Base-by-base conservation (phyloP, 2,113 vertebrate genomes). In the Apteryx mantelli region DNA sequence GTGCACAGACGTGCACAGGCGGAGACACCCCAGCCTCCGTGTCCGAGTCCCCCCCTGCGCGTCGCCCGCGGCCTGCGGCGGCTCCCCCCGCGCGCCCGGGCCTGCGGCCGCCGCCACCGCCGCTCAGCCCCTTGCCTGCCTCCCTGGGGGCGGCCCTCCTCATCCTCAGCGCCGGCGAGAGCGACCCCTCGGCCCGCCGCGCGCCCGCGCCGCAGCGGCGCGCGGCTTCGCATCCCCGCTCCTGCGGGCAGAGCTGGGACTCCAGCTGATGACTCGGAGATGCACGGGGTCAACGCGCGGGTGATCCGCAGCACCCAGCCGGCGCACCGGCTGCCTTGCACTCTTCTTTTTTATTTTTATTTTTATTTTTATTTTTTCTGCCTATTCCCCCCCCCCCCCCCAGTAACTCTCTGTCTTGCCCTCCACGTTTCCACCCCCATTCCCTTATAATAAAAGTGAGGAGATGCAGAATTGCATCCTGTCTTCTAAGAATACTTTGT, bases 211-310 rank as follows among this genome's bases (percentile, higher is more conserved):
- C 77, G 91, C 96, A 70, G 53, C 25, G 16, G 76, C 97, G 95
- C 88, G 86, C 58, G 92, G 94, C 96, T 98, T 98, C 98, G 97
- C 97, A 97, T 98, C 97, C 97, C 97, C 70, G 26, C 95, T 98
- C 98, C 95, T 89, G 42, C 64, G 96, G 96, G 95, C 96, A 97
- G 97, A 86, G 84, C 97, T 97, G 97, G 94, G 96, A 97, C 95
- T 98, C 94, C 52, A 90, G 97, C 97, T 98, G 97, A 98, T 98
- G 98, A 97, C 97, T 98, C 97, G 18, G 52, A 94, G 97, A 98
- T 97, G 86, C 97, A 97, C 96, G 88, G 97, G 98, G 98, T 98
- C 98, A 98, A 52, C 42, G 78, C 96, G 65, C 98, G 89, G 96
- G 93, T 97, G 97, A 95, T 95, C 97, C 95, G 89, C 86, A 95